A percentile compares a stretch with the other conserved stretches of the same genome.
Evolutionary conservation across 2,888 invertebrate genomes (phyloP).

Genomic region (Melanchra persicariae): DNA sequence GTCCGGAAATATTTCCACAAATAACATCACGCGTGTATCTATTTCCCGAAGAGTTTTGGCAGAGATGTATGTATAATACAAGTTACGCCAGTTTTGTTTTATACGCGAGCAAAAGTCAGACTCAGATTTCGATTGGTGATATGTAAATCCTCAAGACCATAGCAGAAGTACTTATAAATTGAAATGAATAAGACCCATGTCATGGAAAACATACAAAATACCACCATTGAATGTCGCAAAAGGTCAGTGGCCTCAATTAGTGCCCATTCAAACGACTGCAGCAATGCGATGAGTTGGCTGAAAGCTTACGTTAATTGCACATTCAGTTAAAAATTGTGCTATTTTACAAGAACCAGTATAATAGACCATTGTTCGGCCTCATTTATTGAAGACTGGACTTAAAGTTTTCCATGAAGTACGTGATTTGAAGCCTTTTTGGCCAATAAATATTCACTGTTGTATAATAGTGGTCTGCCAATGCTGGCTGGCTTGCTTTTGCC

Average conservation of each 20-base stretch:
- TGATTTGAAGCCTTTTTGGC: not conserved
- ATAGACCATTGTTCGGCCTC: constrained; percentile 10
- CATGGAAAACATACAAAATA: constrained; percentile 14
- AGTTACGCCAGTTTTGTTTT: no score
- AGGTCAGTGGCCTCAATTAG: constrained; percentile 49
- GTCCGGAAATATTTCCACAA: no score
- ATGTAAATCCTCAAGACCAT: no score
- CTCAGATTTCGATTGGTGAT: not conserved
- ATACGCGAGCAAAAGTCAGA: not conserved
- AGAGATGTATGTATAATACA: no score
- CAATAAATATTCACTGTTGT: constrained; percentile 16
- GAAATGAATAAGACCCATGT: not conserved
- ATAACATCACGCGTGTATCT: no score
- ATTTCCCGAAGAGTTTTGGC: no score
- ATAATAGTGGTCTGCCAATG: not conserved
- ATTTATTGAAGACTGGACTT: not conserved
- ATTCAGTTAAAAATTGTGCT: constrained; percentile 47
- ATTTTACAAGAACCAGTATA: constrained; percentile 27
- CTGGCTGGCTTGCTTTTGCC: constrained; percentile 1
- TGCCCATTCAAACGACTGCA: constrained; percentile 37
- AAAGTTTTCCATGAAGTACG: not conserved
- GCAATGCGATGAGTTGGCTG: constrained; percentile 24
- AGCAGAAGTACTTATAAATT: no score
- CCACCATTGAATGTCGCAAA: constrained; percentile 4
- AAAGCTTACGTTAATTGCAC: constrained; percentile 46